Conservation (phyloP, 2,797 vertebrate species). For the Kryptolebias ocellatus region DNA sequence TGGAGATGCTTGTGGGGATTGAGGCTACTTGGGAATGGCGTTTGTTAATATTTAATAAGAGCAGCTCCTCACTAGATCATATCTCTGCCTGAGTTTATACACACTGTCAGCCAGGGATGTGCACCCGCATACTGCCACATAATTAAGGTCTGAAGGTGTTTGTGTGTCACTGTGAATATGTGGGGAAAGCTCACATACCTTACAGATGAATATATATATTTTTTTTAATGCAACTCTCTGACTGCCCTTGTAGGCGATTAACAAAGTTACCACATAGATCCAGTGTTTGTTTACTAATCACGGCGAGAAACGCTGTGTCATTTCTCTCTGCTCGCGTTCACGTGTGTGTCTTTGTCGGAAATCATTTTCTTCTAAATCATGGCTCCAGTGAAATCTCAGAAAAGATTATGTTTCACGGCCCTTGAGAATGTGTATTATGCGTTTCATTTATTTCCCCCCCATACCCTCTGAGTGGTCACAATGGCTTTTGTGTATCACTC, state of each 20-base stretch:
- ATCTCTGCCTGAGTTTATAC: slow-evolving; percentile 79
- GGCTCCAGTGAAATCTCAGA: slow-evolving; percentile 57
- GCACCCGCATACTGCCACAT: slow-evolving; percentile 72
- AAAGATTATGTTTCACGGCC: slow-evolving; percentile 64
- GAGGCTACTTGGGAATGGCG: slow-evolving; percentile 79
- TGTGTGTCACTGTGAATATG: slow-evolving; percentile 43
- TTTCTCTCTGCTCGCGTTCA: slow-evolving; percentile 35
- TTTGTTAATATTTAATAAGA: slow-evolving; percentile 87
- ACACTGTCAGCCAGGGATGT: slow-evolving; percentile 74
- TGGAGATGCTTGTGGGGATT: slow-evolving; percentile 79
- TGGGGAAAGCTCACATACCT: slow-evolving; percentile 35
- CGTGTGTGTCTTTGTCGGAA: slow-evolving; percentile 33
- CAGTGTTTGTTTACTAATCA: slow-evolving; percentile 60
- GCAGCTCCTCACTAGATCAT: slow-evolving; percentile 80
- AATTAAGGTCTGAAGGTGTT: slow-evolving; percentile 69
- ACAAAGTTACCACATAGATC: slow-evolving; percentile 47
- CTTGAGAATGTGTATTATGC: slow-evolving; percentile 71
- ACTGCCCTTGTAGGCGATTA: slow-evolving; percentile 42
- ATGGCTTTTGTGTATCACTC: slow-evolving; percentile 73
- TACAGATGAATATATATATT: slow-evolving; percentile 30
- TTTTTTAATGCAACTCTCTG: slow-evolving; percentile 26
- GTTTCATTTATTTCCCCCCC: slow-evolving; percentile 56
- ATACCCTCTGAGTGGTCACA: slow-evolving; percentile 71
- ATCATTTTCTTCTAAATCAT: slow-evolving; percentile 59
- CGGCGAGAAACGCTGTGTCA: slow-evolving; percentile 47